A percentile compares a stretch with the other conserved stretches of the same genome.
Conservation (phyloP, 2,888 invertebrate species). For the Salticus scenicus region DNA sequence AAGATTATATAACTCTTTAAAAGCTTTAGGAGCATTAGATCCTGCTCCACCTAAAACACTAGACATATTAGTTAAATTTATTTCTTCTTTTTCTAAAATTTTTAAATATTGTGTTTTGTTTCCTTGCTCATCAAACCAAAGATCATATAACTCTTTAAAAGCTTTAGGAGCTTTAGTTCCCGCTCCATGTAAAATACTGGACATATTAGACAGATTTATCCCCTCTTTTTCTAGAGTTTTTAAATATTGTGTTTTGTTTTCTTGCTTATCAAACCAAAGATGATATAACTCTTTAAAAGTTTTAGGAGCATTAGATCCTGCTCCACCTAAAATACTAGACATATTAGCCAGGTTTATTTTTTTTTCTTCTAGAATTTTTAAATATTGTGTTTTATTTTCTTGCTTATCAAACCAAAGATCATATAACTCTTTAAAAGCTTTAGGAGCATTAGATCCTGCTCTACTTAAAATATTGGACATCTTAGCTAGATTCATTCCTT, state of each 20-base stretch:
- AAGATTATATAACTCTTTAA: conserved; percentile 8
- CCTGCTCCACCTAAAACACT: conserved; percentile 40
- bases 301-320: conserved; percentile 21
- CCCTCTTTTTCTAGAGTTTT: conserved; percentile 22
- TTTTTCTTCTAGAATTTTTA: conserved; percentile 35
- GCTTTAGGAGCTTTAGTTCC: conserved; percentile 15
- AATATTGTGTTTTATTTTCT: conserved; percentile 27
- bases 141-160: conserved; percentile 44
- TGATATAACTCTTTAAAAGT: conserved; percentile 31
- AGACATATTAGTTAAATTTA: conserved; percentile 36
- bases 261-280: conserved; percentile 36
- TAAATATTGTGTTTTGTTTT: conserved; percentile 24
- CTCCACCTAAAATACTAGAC: conserved; percentile 32
- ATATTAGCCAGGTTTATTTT: conserved; percentile 13
- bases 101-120: conserved; percentile 43
- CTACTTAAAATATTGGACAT: too few species aligned
- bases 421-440: too few species aligned
- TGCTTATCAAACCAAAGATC: too few species aligned
- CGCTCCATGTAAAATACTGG: conserved; percentile 41
- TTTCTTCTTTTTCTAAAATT: conserved; percentile 32
- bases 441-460: too few species aligned
- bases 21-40: conserved; percentile 22
- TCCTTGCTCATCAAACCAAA: conserved; percentile 43
- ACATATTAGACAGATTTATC: conserved; percentile 31
- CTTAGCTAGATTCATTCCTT: too few species aligned